A percentile compares a stretch with the other conserved stretches of the same genome.
phyloP scores from a whole-genome alignment of 2,888 invertebrate species.

The Brassicogethes aeneus region DNA sequence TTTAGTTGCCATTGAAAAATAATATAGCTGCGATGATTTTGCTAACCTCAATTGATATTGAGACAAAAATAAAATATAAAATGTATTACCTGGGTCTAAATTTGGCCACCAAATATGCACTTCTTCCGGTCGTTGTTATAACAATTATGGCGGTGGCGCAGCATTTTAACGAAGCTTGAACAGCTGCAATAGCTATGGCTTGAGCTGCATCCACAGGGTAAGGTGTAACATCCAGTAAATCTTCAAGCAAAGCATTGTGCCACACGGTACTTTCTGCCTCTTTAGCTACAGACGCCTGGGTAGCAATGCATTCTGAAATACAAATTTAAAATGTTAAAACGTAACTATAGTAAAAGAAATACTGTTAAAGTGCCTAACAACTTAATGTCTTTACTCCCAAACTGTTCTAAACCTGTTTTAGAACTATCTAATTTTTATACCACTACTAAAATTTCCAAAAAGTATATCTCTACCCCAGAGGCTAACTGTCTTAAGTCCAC shows the following conservation, averaged over 20 bases:
- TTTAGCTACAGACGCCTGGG: not conserved
- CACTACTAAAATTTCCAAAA: no score
- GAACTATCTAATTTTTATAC: no score
- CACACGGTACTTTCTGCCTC: constrained; percentile 1
- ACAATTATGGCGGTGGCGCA: constrained; percentile 64
- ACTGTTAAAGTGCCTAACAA: no score
- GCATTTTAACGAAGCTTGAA: constrained; percentile 58
- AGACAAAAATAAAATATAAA: not conserved
- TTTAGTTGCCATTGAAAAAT: no score
- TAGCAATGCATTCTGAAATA: not conserved
- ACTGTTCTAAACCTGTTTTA: no score
- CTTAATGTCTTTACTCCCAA: no score
- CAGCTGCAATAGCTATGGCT: constrained; percentile 62
- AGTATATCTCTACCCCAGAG: no score
- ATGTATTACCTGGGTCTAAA: constrained; percentile 45
- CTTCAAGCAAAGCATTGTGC: not conserved
- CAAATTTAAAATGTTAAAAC: not conserved
- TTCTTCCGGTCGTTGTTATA: constrained; percentile 57
- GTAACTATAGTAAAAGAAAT: not conserved
- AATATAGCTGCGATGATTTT: no score
- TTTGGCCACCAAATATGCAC: constrained; percentile 57
- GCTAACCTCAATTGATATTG: no score
- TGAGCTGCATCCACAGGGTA: constrained; percentile 40
- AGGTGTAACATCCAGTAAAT: not conserved
- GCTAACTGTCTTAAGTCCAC: no score